A percentile compares a stretch with the other conserved stretches of the same genome.
Conservation (phyloP, 2,113 vertebrate species). For the Delphinapterus leucas region DNA sequence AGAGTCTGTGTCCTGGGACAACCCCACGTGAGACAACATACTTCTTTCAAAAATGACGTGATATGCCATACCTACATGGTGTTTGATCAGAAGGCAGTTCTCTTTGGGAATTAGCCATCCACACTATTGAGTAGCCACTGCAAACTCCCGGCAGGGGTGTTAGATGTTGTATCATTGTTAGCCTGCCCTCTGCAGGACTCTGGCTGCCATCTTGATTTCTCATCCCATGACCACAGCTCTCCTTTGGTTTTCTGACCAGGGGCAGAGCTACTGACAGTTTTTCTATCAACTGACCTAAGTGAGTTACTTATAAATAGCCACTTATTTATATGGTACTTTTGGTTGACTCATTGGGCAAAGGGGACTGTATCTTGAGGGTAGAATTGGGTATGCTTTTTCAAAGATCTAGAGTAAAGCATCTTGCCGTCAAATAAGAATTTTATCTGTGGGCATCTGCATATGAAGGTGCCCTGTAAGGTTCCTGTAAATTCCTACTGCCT, state of each 20-base stretch:
- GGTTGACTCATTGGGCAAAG: not conserved
- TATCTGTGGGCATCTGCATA: not conserved
- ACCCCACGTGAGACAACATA: not conserved
- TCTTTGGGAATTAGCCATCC: not conserved
- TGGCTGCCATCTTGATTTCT: not conserved
- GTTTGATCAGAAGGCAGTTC: not conserved
- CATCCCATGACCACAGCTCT: not conserved
- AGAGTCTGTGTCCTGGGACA: not conserved
- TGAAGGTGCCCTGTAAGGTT: not conserved
- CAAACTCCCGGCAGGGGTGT: not conserved
- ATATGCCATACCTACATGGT: not conserved
- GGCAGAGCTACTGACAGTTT: not conserved
- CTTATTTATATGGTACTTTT: not conserved
- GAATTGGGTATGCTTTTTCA: not conserved
- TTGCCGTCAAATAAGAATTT: not conserved
- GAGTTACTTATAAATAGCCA: not conserved
- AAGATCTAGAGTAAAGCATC: not conserved
- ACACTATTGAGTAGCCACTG: not conserved
- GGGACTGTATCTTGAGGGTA: not conserved
- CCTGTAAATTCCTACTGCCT: not conserved
- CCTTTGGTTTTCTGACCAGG: not conserved
- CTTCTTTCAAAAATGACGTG: not conserved
- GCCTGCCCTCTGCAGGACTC: not conserved
- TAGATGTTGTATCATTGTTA: not conserved
- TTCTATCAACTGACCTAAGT: not conserved